Evolutionary conservation across 1,140 invertebrate genomes (phyloP).

Genomic region (Drosophila suzukii): DNA sequence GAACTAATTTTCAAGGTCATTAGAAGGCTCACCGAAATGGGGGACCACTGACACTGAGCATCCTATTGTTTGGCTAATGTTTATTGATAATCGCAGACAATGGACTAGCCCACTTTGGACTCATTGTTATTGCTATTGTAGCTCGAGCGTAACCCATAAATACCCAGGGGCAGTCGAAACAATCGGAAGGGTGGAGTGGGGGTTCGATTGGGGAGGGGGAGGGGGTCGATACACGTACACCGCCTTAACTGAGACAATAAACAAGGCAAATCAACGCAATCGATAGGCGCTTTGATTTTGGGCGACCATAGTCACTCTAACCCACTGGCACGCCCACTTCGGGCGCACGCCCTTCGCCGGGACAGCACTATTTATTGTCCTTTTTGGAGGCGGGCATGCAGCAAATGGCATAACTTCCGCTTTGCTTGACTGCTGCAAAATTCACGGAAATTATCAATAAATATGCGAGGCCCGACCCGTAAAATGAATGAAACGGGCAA

Average conservation of each 20-base stretch:
- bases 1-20: constrained; percentile 84
- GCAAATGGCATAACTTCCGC: constrained; percentile 83
- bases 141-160: constrained; percentile 82
- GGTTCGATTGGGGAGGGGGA: neutral
- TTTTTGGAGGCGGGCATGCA: constrained; percentile 64
- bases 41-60: constrained; percentile 53
- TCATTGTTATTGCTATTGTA: constrained; percentile 50
- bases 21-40: constrained; percentile 57
- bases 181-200: constrained; percentile 46
- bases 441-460: constrained; percentile 84
- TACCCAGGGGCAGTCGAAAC: constrained; percentile 74
- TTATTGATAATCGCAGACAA: constrained; percentile 79
- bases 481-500: constrained; percentile 59
- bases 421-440: constrained; percentile 71
- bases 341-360: neutral
- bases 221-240: constrained; percentile 2
- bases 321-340: constrained; percentile 1
- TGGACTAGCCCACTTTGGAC: constrained; percentile 45
- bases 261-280: constrained; percentile 74
- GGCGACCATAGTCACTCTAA: neutral
- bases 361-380: constrained; percentile 65
- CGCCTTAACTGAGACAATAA: constrained; percentile 64
- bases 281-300: constrained; percentile 79
- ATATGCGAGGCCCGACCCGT: constrained; percentile 75
- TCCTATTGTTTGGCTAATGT: constrained; percentile 77